A percentile compares a stretch with the other conserved stretches of the same genome.
Conservation (phyloP, 1,140 invertebrate genomes). For the Harpegnathos saltator region DNA sequence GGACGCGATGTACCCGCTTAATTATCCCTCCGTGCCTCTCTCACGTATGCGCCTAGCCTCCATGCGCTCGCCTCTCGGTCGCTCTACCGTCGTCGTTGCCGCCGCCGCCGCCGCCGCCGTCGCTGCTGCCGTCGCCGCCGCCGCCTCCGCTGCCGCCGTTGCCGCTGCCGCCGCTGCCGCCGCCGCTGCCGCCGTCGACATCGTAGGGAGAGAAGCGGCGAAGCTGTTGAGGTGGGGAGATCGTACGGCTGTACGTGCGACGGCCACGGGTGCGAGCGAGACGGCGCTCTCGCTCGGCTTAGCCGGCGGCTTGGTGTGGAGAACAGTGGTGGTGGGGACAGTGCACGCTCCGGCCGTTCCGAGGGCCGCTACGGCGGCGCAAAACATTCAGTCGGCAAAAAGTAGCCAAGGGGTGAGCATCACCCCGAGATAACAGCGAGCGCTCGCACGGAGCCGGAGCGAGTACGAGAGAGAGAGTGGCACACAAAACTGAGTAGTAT, state of each 20-base stretch:
- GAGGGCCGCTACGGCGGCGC: constrained; percentile 79
- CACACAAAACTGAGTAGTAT: not conserved
- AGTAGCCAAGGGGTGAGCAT: constrained; percentile 86
- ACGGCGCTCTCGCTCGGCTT: constrained; percentile 61
- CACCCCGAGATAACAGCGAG: constrained; percentile 76
- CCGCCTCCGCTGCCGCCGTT: not conserved
- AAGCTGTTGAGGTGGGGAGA: constrained; percentile 47
- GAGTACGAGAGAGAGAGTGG: not conserved
- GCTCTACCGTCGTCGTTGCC: constrained; percentile 41
- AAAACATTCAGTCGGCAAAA: constrained; percentile 87
- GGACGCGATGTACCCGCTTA: constrained; percentile 82
- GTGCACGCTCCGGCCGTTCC: constrained; percentile 75
- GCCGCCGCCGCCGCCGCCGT: not conserved
- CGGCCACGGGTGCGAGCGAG: constrained; percentile 14
- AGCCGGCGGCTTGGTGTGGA: constrained; percentile 57
- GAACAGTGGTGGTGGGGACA: constrained; percentile 63
- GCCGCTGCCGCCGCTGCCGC: not conserved
- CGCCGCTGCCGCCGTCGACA: constrained; percentile 38
- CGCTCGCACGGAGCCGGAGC: constrained; percentile 34
- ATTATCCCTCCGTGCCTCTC: constrained; percentile 81
- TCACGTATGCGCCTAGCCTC: constrained; percentile 71
- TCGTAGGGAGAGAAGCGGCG: constrained; percentile 51
- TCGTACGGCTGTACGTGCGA: constrained; percentile 33
- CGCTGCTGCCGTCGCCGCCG: not conserved
- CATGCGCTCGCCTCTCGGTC: constrained; percentile 59